phyloP scores from a whole-genome alignment of 2,113 vertebrate species.

The Cranoglanis bouderius region DNA sequence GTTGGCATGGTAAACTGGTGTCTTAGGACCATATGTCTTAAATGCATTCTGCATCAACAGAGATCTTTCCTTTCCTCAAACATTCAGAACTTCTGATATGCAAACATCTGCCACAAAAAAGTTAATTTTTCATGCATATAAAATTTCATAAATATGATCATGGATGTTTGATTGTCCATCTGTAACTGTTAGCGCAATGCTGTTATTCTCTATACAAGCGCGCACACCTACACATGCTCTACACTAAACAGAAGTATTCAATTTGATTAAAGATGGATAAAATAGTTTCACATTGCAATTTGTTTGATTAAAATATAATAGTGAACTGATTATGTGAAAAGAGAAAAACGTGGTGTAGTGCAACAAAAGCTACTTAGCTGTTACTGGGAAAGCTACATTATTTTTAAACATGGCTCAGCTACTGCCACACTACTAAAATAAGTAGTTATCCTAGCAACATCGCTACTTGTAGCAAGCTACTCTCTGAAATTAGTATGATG shows the following conservation, averaged over 20 bases:
- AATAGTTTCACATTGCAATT: neutral
- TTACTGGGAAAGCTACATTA: neutral
- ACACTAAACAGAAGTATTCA: neutral
- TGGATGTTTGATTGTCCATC: neutral
- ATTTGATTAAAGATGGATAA: neutral
- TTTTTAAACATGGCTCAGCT: neutral
- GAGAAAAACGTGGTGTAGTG: neutral
- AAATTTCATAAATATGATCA: neutral
- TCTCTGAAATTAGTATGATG: neutral
- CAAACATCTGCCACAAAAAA: neutral
- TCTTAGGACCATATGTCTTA: neutral
- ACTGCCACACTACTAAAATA: neutral
- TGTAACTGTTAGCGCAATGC: constrained; percentile 32
- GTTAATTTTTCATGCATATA: neutral
- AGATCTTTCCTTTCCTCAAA: neutral
- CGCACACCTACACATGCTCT: neutral
- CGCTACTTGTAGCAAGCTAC: neutral
- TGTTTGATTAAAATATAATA: neutral
- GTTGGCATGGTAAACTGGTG: neutral
- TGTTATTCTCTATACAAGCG: constrained; percentile 41
- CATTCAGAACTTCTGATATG: neutral
- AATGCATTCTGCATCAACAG: neutral
- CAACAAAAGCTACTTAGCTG: neutral
- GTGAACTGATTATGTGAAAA: neutral
- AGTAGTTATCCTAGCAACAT: neutral